These are phyloP conservation scores for Lasioglossum vierecki DNA, from an alignment of 2,888 invertebrate genomes.

Conservation along the genomic window DNA sequence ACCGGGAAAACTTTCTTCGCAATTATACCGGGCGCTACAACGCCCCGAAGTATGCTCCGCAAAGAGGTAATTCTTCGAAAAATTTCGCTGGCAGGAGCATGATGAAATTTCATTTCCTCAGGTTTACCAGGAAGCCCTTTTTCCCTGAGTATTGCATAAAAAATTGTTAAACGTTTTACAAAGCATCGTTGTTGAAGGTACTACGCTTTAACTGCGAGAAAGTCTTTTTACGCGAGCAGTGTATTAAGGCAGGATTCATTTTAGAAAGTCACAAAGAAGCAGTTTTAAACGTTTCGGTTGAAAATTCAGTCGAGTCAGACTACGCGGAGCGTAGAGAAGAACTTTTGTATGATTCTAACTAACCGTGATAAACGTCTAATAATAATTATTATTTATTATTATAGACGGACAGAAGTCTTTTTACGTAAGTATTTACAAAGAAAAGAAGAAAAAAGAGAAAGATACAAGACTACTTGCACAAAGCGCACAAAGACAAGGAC, in stretches of 20 bases:
- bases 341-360: not conserved
- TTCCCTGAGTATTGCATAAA: not conserved
- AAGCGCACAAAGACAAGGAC: no score
- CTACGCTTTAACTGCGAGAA: not conserved
- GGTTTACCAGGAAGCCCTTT: not conserved
- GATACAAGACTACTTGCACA: no score
- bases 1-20: constrained; percentile 13
- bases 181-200: not conserved
- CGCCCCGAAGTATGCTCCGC: not conserved
- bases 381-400: no score
- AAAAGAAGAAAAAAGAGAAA: no score
- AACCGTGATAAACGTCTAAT: no score
- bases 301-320: not conserved
- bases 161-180: not conserved
- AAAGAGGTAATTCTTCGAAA: not conserved
- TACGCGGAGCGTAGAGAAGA: not conserved
- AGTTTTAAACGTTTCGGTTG: not conserved
- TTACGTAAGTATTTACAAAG: no score
- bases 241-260: not conserved
- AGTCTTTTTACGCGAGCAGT: not conserved
- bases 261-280: not conserved
- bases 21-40: not conserved
- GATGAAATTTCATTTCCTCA: not conserved
- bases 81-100: not conserved
- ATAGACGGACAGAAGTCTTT: no score